phyloP scores from a whole-genome alignment of 2,797 vertebrate species.

The Sebastolobus altivelis region DNA sequence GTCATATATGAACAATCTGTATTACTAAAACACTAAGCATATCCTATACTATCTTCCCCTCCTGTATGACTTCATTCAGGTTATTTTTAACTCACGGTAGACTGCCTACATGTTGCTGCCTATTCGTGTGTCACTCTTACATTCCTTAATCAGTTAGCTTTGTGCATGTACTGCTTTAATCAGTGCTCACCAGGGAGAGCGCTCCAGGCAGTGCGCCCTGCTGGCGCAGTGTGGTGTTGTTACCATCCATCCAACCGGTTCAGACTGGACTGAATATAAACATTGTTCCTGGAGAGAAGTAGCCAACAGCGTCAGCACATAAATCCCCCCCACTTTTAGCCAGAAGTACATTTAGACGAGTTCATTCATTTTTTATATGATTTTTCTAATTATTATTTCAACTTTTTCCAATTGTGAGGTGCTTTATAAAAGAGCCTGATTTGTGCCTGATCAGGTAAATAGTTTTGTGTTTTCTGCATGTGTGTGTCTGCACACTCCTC shows the following conservation, averaged over 20 bases:
- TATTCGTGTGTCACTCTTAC: neutral
- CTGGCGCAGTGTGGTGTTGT: slow-evolving; percentile 43
- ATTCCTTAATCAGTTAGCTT: neutral
- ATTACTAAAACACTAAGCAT: neutral
- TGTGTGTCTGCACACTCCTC: neutral
- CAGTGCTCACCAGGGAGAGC: neutral
- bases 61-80: neutral
- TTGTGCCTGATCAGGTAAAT: slow-evolving; percentile 26
- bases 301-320: neutral
- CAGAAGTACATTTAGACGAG: neutral
- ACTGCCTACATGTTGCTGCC: slow-evolving; percentile 2
- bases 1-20: neutral
- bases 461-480: slow-evolving; percentile 2
- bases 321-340: neutral
- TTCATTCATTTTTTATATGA: neutral
- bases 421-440: neutral
- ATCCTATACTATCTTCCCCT: neutral
- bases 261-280: slow-evolving; percentile 69
- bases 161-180: neutral
- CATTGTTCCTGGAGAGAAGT: slow-evolving; percentile 41
- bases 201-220: slow-evolving; percentile 30
- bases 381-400: neutral
- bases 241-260: slow-evolving; percentile 72
- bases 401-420: neutral
- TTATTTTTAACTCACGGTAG: slow-evolving; percentile 18